Conservation (phyloP, 2,113 vertebrate species). For the Setophaga kirtlandii region DNA sequence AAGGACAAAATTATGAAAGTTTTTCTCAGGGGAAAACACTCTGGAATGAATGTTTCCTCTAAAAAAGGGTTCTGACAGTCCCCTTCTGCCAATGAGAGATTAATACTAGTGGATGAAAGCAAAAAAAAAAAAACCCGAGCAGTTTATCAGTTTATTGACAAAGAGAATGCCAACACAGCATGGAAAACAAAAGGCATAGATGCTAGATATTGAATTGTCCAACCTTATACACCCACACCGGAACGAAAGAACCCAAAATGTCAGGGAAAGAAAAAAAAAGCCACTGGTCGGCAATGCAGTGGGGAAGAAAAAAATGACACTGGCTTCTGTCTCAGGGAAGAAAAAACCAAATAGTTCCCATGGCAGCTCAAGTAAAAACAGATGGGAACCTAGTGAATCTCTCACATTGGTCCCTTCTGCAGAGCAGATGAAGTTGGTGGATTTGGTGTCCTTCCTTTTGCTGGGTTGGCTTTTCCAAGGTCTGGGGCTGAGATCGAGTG, state of each 20-base stretch:
- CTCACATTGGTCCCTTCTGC: not conserved
- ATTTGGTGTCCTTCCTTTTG: not conserved
- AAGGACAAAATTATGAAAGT: not conserved
- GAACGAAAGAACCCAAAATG: not conserved
- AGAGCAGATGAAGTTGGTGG: not conserved
- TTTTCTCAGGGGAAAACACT: not conserved
- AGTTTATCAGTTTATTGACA: not conserved
- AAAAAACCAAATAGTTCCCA: fast-evolving
- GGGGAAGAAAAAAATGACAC: not conserved
- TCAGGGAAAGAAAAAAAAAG: not conserved
- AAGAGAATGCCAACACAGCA: not conserved
- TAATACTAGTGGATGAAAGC: not conserved
- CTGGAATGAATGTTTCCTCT: not conserved
- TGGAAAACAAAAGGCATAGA: no score
- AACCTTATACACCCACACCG: fast-evolving
- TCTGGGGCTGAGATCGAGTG: not conserved
- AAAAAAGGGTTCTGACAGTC: not conserved
- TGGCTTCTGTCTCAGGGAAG: not conserved
- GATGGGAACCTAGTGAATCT: not conserved
- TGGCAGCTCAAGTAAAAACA: not conserved
- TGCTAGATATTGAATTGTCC: not conserved
- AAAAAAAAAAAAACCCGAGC: fast-evolving
- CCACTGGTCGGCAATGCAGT: fast-evolving
- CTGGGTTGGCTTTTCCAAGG: fast-evolving
- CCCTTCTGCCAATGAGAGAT: not conserved